Percentiles rank a stretch among this genome's conserved stretches.
These are phyloP conservation scores for Orussus abietinus DNA, from an alignment of 1,140 invertebrate species.

Conservation along the genomic window DNA sequence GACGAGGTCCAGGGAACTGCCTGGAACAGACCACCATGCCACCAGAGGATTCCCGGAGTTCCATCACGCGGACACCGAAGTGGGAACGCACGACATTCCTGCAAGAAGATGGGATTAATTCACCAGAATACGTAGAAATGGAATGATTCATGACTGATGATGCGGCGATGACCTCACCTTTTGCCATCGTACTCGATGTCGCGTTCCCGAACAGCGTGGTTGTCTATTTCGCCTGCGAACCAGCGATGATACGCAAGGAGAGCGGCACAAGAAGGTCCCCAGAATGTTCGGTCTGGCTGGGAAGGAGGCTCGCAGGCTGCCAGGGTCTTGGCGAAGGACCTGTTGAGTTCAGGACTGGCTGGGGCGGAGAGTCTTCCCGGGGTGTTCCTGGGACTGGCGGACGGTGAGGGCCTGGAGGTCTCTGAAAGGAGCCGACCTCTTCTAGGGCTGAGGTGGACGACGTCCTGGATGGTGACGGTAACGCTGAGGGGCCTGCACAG, in stretches of 20 bases:
- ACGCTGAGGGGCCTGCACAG: constrained; percentile 45
- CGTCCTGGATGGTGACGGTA: constrained; percentile 47
- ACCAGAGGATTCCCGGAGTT: constrained; percentile 52
- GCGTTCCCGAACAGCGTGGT: constrained; percentile 21
- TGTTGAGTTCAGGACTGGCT: constrained; percentile 46
- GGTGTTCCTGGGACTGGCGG: constrained; percentile 15
- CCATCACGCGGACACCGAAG: constrained; percentile 57
- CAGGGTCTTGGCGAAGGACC: constrained; percentile 40
- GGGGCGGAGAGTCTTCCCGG: constrained; percentile 43
- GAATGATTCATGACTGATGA: too few relatives aligned
- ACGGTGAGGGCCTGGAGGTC: constrained; percentile 33
- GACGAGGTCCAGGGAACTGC: constrained; percentile 43
- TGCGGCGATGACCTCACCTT: constrained; percentile 35
- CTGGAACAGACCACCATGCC: constrained; percentile 46
- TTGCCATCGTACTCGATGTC: constrained; percentile 46
- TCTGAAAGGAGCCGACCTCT: constrained; percentile 43
- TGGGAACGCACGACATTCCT: constrained; percentile 56
- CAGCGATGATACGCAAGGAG: constrained; percentile 48
- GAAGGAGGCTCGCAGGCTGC: constrained; percentile 17
- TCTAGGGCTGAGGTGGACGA: constrained; percentile 28
- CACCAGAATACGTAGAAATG: too few relatives aligned
- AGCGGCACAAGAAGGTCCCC: constrained; percentile 44
- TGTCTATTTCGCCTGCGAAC: constrained; percentile 44
- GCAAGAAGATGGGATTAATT: not conserved
- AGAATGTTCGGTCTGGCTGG: constrained; percentile 44